Evolutionary conservation across 1,140 invertebrate species (phyloP), one percentile per base, ranked within the genome.

Genomic region (Monomorium pharaonis): DNA sequence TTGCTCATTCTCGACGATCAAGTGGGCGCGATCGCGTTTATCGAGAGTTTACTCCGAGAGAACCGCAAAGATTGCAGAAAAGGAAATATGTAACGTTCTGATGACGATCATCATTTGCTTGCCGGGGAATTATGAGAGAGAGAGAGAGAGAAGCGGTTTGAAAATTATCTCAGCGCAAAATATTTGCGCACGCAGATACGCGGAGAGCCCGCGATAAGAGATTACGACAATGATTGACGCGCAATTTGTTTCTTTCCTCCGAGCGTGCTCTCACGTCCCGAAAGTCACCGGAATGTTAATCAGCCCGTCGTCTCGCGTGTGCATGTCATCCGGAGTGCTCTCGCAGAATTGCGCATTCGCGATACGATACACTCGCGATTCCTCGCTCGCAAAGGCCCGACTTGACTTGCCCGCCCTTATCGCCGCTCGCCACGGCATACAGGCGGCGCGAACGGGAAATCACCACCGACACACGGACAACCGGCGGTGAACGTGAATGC

Each of bases 321-420:
- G n/a, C n/a, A n/a, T n/a, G n/a, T n/a, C n/a, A 1, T 12, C 18
- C 12, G 9, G 16, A 21, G 47, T 24, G 3, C 42, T 62, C 24
- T n/a, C 6, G 33, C 37, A 54, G 12, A 33, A 51, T 7, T 44
- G 62, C 21, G 27, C 24, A n/a, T n/a, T 21, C 42, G 12, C 14
- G n/a, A 47, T 58, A 12, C 7, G 60, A n/a, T 16, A 5, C 51
- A 42, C 18, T n/a, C 7, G 7, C 37, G 37, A 2, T 44, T 65
- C 47, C 10, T 18, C 30, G n/a, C 16, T 42, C 16, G 27, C n/a
- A 12, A n/a, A 33, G 14, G 21, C 14, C n/a, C n/a, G n/a, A n/a
- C n/a, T n/a, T 16, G 63, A 67, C 77, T 83, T 51, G 51, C 5
- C 78, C 10, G 42, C 42, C 65, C 24, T 85, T 37, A 51, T 84